phyloP scores from a whole-genome alignment of 2,888 invertebrate genomes.

The Archips crataeganus region DNA sequence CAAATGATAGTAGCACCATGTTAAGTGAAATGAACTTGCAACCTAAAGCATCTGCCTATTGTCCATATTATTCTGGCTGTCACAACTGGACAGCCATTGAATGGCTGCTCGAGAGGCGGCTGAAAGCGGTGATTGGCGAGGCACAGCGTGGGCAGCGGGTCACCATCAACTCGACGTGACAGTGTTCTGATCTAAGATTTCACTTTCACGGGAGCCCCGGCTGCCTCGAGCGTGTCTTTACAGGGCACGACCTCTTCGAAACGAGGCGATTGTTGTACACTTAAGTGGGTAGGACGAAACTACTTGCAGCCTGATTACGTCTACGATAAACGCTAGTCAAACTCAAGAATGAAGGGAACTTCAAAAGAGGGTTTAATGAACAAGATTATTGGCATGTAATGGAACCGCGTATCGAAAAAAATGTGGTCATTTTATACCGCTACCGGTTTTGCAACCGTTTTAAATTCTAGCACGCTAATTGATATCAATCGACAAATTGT shows the following conservation, averaged over 20 bases:
- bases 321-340: neutral
- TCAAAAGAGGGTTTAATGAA: neutral
- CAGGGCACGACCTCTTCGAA: constrained; percentile 27
- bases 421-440: constrained; percentile 3
- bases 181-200: constrained; percentile 20
- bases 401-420: neutral
- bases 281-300: constrained; percentile 4
- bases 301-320: neutral
- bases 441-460: constrained; percentile 22
- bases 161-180: constrained; percentile 9
- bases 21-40: constrained; percentile 22
- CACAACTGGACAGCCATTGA: constrained; percentile 27
- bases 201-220: constrained; percentile 34
- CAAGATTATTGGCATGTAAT: neutral
- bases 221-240: constrained; percentile 6
- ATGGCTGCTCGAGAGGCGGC: constrained; percentile 13
- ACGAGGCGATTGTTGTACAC: constrained; percentile 12
- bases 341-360: neutral
- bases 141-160: constrained; percentile 25
- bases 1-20: constrained; percentile 11
- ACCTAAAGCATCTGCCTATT: constrained; percentile 11
- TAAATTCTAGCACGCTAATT: constrained; percentile 19
- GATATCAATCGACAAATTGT: constrained; percentile 33
- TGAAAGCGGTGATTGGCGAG: constrained; percentile 26
- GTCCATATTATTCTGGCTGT: constrained; percentile 25